Base-by-base conservation (phyloP, 2,888 invertebrate genomes). In the Megamerina dolium region DNA sequence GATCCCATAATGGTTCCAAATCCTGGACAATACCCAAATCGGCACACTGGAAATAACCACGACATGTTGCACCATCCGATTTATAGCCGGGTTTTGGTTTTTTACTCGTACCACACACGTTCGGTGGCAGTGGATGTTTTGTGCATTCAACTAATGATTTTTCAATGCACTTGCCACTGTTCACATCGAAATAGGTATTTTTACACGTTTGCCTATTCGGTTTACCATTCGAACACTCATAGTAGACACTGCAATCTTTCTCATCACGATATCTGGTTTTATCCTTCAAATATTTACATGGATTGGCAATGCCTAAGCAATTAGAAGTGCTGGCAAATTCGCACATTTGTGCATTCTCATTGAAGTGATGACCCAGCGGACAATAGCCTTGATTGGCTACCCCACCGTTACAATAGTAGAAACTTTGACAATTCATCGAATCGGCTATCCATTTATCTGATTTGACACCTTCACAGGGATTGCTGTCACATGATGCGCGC, bases 31-130 rank as follows among this genome's bases (percentile, higher is more conserved):
- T 5, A 4, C 55, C 55, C 26, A 47, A 48, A 29, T 57, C 41
- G 5, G 45, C 31, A 35, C 66, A 67, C 10, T 30, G 39, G 37
- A 60, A 69, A 41, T 57, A 67, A 0, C 66, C 70, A 4, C 66
- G 61, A 21, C 70, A 67, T 9, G 61, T 60, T 3, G 54, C 59
- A 1, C 16, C 13, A 41, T 66, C 68, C 3, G 55, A 2, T 8
- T 47, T 45, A n/a, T 17, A 54, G 3, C 53, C 52, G 0, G 17
- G 38, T 6, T 41, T 31, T 1, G 52, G 35, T 3, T 36, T 52
- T 0, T 6, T 47, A 5, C 32, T 34, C 5, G 6, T 42, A 6
- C 35, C 14, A 9, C 70, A 67, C 0, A 55, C 35, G 4, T 42
- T 21, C 2, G 14, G 13, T 6, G 53, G 52, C 3, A 56, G 46